Percentiles rank a stretch among this genome's conserved stretches.
Conservation (phyloP, 2,113 vertebrate species). For the Chaetorhynchus papuensis region DNA sequence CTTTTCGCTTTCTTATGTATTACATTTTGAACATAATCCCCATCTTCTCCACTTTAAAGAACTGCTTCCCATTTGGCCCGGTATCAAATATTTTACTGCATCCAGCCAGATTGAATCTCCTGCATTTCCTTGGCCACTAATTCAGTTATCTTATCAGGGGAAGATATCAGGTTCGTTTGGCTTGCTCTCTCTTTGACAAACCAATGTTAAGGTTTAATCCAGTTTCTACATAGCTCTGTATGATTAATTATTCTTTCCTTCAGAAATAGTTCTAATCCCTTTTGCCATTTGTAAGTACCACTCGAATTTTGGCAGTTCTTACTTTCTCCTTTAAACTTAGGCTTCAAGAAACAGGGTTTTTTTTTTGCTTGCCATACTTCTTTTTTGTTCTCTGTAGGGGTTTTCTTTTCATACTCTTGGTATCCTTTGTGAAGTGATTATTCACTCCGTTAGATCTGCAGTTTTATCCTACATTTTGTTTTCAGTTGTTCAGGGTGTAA, state of each 20-base stretch:
- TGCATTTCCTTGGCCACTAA: constrained; percentile 4
- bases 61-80: neutral
- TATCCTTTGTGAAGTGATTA: neutral
- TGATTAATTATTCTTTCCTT: neutral
- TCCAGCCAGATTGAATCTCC: neutral
- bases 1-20: neutral
- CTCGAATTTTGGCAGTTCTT: neutral
- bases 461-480: neutral
- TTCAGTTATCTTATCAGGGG: neutral
- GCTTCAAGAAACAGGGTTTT: neutral
- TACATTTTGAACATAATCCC: neutral
- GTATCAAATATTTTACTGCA: neutral
- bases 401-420: neutral
- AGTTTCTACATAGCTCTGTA: neutral
- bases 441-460: neutral
- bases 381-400: neutral
- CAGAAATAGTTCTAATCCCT: neutral
- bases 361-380: neutral
- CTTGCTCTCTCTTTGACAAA: neutral
- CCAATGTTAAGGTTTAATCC: neutral
- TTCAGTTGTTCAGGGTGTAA: neutral
- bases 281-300: neutral
- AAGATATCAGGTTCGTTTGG: neutral
- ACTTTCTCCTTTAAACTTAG: neutral
- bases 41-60: neutral